These are phyloP conservation scores for Schizopygopsis pylzovi DNA, from an alignment of 2,797 vertebrate genomes.

Conservation along the genomic window DNA sequence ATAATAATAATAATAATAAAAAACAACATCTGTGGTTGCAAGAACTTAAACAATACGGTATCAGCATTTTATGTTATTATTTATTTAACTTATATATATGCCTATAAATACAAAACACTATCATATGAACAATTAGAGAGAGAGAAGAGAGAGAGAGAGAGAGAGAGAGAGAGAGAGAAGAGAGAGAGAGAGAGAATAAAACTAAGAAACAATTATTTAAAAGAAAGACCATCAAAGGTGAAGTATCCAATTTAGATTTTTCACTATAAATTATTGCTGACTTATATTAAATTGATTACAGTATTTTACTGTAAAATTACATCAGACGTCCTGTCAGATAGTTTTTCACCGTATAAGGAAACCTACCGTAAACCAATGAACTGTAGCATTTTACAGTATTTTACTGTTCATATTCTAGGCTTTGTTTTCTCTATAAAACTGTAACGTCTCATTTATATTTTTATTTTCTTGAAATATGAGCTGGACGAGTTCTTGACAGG, in stretches of 20 bases:
- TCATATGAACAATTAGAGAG: background rate
- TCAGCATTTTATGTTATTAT: too few species aligned
- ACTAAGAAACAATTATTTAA: background rate
- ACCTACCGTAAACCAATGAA: background rate
- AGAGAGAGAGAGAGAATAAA: too few species aligned
- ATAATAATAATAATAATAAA: too few species aligned
- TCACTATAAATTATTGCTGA: background rate
- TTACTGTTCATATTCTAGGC: background rate
- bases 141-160: too few species aligned
- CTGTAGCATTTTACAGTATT: background rate
- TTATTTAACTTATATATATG: background rate
- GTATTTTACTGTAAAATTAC: background rate
- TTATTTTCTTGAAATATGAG: constrained; percentile 17
- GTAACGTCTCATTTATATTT: background rate
- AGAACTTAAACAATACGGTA: too few species aligned
- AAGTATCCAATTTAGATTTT: background rate
- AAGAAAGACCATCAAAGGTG: background rate
- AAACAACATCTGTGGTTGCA: too few species aligned
- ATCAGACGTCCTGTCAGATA: background rate
- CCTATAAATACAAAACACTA: too few species aligned
- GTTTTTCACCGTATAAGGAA: background rate
- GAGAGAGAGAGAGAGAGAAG: too few species aligned
- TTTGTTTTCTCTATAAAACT: background rate
- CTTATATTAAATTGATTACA: background rate
- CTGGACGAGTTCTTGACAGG: background rate